phyloP scores from a whole-genome alignment of 35 echinoderm and acorn worm genomes.

The Heliocidaris tuberculata region DNA sequence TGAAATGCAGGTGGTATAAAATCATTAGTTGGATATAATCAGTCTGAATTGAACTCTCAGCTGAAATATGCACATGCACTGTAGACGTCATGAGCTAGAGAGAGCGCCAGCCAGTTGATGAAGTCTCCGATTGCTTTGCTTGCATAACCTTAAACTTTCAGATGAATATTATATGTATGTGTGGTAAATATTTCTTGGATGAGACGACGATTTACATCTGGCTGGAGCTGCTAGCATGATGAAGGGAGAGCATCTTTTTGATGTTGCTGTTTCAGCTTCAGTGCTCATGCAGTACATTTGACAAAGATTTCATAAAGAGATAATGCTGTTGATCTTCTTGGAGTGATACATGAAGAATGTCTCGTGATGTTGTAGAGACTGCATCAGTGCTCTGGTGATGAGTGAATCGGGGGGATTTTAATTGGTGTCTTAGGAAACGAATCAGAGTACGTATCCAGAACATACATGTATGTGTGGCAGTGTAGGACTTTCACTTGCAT shows the following conservation, averaged over 20 bases:
- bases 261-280: neutral
- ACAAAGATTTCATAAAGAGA: neutral
- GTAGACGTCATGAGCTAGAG: neutral
- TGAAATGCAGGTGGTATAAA: neutral
- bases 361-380: neutral
- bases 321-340: neutral
- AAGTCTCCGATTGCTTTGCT: neutral
- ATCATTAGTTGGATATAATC: neutral
- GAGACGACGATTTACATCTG: neutral
- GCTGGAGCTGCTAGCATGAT: neutral
- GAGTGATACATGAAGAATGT: neutral
- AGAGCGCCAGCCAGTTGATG: neutral
- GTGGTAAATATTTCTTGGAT: neutral
- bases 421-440: neutral
- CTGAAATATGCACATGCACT: neutral
- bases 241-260: neutral
- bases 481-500: neutral
- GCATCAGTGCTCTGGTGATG: neutral
- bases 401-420: neutral
- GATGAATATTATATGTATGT: neutral
- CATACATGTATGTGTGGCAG: no score
- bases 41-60: neutral
- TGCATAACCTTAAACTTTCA: conserved; percentile 27
- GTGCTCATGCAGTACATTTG: neutral
- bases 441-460: no score